Conservation (phyloP, 2,797 vertebrate species). For the Rhinophrynus dorsalis region DNA sequence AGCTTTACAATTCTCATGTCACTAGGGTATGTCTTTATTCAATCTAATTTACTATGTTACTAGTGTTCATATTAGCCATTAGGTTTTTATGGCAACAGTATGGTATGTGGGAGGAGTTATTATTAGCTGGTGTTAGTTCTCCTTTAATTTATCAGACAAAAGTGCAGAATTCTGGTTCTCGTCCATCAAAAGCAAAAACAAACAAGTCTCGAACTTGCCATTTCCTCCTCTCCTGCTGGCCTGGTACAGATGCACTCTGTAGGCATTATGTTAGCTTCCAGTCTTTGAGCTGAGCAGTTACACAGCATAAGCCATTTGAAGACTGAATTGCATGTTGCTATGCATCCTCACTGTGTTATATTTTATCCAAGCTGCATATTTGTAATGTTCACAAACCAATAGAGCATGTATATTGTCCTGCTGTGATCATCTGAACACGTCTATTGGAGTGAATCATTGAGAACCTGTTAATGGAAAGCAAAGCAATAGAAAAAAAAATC, state of each 20-base stretch:
- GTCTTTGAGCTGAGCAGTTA: conserved; percentile 42
- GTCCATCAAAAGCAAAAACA: neutral
- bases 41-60: too few relatives aligned
- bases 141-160: neutral
- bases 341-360: conserved; percentile 42
- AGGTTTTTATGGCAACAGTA: too few relatives aligned
- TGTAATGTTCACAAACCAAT: conserved; percentile 58
- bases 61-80: too few relatives aligned
- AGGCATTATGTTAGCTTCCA: conserved; percentile 27
- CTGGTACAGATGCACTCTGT: conserved; percentile 23
- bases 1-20: too few relatives aligned
- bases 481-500: conserved; percentile 51
- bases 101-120: too few relatives aligned
- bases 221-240: conserved; percentile 8
- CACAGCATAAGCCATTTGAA: conserved; percentile 34
- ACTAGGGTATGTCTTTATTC: too few relatives aligned
- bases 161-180: neutral
- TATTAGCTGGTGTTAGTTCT: too few relatives aligned
- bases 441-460: conserved; percentile 52
- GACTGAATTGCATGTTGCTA: conserved; percentile 42
- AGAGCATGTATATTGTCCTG: conserved; percentile 58
- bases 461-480: conserved; percentile 52
- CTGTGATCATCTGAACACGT: conserved; percentile 58
- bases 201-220: conserved; percentile 6
- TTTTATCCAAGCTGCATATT: conserved; percentile 61